phyloP scores from a whole-genome alignment of 2,797 vertebrate genomes.

The Gymnocypris eckloni region DNA sequence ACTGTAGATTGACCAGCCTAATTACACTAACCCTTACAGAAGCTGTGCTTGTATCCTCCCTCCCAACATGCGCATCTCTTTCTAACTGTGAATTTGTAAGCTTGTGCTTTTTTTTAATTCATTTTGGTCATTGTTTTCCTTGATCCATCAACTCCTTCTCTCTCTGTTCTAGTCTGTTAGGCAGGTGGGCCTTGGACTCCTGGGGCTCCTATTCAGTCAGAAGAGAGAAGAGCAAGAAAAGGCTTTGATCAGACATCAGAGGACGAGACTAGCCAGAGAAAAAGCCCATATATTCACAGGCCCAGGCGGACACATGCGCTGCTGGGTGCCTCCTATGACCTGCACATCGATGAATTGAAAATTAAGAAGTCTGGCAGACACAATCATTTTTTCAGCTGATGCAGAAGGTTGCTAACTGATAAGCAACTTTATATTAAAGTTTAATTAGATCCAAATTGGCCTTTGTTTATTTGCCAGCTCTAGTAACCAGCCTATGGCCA shows the following conservation, averaged over 20 bases:
- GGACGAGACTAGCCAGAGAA: slow-evolving; percentile 45
- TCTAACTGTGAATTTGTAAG: not conserved
- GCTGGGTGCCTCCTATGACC: slow-evolving; percentile 30
- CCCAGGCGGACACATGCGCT: not conserved
- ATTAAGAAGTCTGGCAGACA: slow-evolving; percentile 6
- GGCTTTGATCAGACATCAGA: slow-evolving; percentile 62
- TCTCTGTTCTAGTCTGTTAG: slow-evolving; percentile 37
- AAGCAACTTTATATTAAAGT: slow-evolving; percentile 5
- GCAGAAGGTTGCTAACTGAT: not conserved
- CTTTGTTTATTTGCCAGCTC: slow-evolving; percentile 15
- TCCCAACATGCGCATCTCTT: not conserved
- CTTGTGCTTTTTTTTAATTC: not conserved
- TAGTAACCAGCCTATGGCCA: not conserved
- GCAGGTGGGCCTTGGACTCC: slow-evolving; percentile 53
- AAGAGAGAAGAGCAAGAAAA: slow-evolving; percentile 44
- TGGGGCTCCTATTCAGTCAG: slow-evolving; percentile 50
- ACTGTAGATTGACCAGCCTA: slow-evolving; percentile 13
- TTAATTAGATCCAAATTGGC: slow-evolving; percentile 18
- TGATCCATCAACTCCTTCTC: slow-evolving; percentile 23
- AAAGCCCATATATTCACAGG: slow-evolving; percentile 20
- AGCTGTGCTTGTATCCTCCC: not conserved
- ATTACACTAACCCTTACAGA: slow-evolving; percentile 17
- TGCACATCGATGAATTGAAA: slow-evolving; percentile 30
- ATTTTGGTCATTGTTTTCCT: slow-evolving; percentile 38
- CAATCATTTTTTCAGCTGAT: not conserved